Conservation (phyloP, 2,797 vertebrate genomes). For the Ctenosaura bakeri region DNA sequence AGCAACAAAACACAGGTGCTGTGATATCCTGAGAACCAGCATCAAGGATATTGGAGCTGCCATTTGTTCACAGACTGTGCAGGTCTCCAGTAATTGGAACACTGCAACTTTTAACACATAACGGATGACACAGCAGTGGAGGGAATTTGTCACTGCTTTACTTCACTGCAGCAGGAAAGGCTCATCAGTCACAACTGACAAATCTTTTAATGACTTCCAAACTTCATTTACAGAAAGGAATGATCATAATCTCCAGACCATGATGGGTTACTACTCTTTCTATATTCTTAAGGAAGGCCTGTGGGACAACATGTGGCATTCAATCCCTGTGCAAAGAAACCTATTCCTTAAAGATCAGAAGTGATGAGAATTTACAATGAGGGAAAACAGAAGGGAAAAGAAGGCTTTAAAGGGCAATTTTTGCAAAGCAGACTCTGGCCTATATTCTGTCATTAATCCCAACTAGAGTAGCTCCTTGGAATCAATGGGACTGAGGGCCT, state of each 20-base stretch:
- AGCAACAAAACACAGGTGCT: constrained; percentile 36
- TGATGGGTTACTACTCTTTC: constrained; percentile 74
- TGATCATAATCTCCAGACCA: constrained; percentile 76
- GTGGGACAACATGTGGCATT: constrained; percentile 2
- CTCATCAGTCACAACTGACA: constrained; percentile 82
- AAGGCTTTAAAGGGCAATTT: not conserved
- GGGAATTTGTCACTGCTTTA: constrained; percentile 76
- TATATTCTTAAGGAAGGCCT: constrained; percentile 43
- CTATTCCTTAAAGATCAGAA: not conserved
- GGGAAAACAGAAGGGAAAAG: not conserved
- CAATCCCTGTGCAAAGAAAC: not conserved
- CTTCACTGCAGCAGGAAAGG: constrained; percentile 66
- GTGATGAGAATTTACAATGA: not conserved
- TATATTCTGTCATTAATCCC: too few species aligned
- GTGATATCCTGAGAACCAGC: constrained; percentile 68
- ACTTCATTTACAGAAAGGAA: constrained; percentile 82
- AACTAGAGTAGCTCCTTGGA: too few species aligned
- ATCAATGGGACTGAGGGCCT: too few species aligned
- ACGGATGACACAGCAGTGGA: constrained; percentile 69
- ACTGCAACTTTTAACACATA: constrained; percentile 69
- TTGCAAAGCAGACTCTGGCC: fast-evolving
- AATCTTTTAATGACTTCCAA: constrained; percentile 82
- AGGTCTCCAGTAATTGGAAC: constrained; percentile 74
- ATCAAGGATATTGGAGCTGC: constrained; percentile 50
- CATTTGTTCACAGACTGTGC: constrained; percentile 50